Conservation (phyloP, 2,888 invertebrate species). For the Xestia ashworthii region DNA sequence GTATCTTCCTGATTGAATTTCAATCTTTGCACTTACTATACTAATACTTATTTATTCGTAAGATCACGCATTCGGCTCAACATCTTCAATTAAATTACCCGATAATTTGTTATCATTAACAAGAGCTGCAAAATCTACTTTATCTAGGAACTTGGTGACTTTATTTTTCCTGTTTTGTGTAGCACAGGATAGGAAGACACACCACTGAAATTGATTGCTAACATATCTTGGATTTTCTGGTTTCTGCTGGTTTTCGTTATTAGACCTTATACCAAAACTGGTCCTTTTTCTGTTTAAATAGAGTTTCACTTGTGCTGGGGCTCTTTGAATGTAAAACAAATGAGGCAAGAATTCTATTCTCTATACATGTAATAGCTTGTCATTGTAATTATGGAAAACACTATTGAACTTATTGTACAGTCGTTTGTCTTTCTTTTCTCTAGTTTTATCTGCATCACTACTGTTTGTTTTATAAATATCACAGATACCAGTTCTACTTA, state of each 20-base stretch:
- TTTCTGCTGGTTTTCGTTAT: not conserved
- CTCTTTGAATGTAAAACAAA: not conserved
- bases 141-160: not conserved
- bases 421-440: slow-evolving; percentile 12
- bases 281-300: not conserved
- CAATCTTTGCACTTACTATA: not conserved
- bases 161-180: not conserved
- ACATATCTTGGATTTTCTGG: too few species aligned
- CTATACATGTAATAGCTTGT: slow-evolving; percentile 1
- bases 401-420: not conserved
- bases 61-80: not conserved
- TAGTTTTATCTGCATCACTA: slow-evolving; percentile 35
- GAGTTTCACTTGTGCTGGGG: not conserved
- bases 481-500: not conserved
- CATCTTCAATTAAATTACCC: not conserved
- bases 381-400: slow-evolving; percentile 13
- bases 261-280: not conserved
- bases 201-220: not conserved
- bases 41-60: not conserved
- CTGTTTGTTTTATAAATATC: slow-evolving; percentile 40
- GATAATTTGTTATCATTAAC: not conserved
- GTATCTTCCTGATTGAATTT: not conserved
- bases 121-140: not conserved
- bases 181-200: not conserved
- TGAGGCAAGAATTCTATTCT: not conserved